Conservation (phyloP, 2,113 vertebrate genomes). For the Crotalus tigris region DNA sequence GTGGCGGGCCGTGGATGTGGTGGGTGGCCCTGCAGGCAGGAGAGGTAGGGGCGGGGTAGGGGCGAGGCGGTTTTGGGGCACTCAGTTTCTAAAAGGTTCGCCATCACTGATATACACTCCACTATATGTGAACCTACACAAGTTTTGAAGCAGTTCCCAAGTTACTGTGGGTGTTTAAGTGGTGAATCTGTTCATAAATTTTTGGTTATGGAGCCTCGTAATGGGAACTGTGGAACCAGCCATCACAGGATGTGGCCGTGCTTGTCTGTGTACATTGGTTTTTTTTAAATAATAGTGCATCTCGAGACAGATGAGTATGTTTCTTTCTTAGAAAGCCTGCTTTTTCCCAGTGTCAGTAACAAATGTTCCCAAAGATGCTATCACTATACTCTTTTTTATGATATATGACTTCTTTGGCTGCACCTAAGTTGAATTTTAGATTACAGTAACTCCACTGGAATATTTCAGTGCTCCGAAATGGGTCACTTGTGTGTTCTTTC, state of each 20-base stretch:
- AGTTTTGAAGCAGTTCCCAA: background rate
- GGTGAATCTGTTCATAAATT: background rate
- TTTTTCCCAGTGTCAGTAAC: background rate
- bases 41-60: too few species aligned
- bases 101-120: background rate
- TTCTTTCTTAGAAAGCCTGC: background rate
- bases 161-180: background rate
- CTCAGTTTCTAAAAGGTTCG: too few species aligned
- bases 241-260: background rate
- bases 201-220: background rate
- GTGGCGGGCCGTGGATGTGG: too few species aligned
- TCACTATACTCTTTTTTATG: background rate
- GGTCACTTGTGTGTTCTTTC: background rate
- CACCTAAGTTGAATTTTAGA: background rate
- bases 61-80: too few species aligned
- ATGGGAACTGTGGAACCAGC: background rate
- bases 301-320: background rate
- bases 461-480: background rate
- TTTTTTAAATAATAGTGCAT: background rate
- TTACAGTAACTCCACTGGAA: background rate
- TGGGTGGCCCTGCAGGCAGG: too few species aligned
- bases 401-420: background rate
- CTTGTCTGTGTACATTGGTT: background rate
- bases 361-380: accelerated
- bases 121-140: background rate